Evolutionary conservation across 2,888 invertebrate species (phyloP).

Genomic region (Congeria kusceri): DNA sequence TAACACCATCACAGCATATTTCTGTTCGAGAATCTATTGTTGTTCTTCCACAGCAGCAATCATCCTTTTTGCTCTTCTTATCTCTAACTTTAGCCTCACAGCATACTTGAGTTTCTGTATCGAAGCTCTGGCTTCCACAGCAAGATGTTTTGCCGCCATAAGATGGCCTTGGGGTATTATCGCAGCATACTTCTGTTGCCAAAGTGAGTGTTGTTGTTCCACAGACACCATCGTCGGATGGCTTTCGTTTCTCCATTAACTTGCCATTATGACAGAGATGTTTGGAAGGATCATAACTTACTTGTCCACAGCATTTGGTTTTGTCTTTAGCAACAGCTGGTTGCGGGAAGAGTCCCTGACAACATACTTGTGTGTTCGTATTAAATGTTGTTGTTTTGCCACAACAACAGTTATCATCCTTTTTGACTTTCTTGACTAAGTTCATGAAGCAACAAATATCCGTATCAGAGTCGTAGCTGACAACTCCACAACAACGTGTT

Average conservation of each 20-base stretch:
- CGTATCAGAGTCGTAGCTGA: conserved; percentile 33
- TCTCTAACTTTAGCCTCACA: conserved; percentile 46
- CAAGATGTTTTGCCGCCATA: conserved; percentile 44
- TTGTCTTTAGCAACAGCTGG: conserved; percentile 34
- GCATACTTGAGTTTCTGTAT: conserved; percentile 37
- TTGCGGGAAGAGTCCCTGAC: conserved; percentile 51
- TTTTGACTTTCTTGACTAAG: conserved; percentile 29
- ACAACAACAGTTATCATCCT: conserved; percentile 57
- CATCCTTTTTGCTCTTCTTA: conserved; percentile 47
- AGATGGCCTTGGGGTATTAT: conserved; percentile 29
- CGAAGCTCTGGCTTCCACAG: conserved; percentile 47
- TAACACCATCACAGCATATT: conserved; percentile 49
- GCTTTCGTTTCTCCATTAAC: conserved; percentile 30
- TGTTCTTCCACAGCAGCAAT: conserved; percentile 57
- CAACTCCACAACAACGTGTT: conserved; percentile 46
- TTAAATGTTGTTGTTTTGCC: conserved; percentile 46
- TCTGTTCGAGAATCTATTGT: conserved; percentile 50
- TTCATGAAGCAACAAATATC: conserved; percentile 47
- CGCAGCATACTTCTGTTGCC: conserved; percentile 45
- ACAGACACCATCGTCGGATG: conserved; percentile 46
- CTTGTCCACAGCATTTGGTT: conserved; percentile 52
- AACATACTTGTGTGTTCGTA: conserved; percentile 45
- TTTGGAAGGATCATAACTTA: conserved; percentile 38
- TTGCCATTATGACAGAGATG: conserved; percentile 44
- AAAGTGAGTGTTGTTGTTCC: conserved; percentile 49